Evolutionary conservation across 2,113 vertebrate genomes (phyloP), one percentile per base, ranked within the genome.

Genomic region (Prunella himalayana): DNA sequence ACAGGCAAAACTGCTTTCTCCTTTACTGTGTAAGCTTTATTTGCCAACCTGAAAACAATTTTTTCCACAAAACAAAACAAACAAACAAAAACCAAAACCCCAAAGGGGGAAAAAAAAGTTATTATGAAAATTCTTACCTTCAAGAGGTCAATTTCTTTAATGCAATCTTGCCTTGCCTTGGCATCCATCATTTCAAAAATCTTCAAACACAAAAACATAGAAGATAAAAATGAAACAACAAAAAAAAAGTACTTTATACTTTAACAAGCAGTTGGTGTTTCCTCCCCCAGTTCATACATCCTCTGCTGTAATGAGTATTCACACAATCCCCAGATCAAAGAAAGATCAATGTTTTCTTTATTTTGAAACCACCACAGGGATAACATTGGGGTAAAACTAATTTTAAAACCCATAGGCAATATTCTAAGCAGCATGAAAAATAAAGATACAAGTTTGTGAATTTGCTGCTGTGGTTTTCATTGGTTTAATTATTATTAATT

Each of bases 121-220:
- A n/a, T 13, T 42, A 18, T 11, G 60, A 70, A 87, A 73, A 33
- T 53, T 31, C 97, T 98, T 97, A 99, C 99, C 98, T 99, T 99
- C 59, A 99, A 92, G 59, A 99, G 98, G 95, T 99, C 99, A 19
- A 99, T 99, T 97, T 99, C 99, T 95, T 99, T 99, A 97, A 99
- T 98, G 79, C 99, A 99, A 94, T 99, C 99, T 94, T 99, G 99
- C 76, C 99, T 98, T 23, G 99, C 98, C 94, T 99, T 99, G 78
- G 99, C 99, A 37, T 99, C 99, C 99, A 99, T 99, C 99, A 99
- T 99, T 97, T 99, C 99, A 94, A 99, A 99, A 94, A 99, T 98
- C 99, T 99, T 95, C 78, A 94, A 90, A 63, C 66, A 79, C 25
- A 93, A 63, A 88, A 79, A 8, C 59, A 60, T 0, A 50, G 44